Evolutionary conservation across 30 jellyfish, hydroid and myxozoan genomes (phyloP), one percentile per base, ranked within the genome.

Genomic region (Turritopsis rubra): DNA sequence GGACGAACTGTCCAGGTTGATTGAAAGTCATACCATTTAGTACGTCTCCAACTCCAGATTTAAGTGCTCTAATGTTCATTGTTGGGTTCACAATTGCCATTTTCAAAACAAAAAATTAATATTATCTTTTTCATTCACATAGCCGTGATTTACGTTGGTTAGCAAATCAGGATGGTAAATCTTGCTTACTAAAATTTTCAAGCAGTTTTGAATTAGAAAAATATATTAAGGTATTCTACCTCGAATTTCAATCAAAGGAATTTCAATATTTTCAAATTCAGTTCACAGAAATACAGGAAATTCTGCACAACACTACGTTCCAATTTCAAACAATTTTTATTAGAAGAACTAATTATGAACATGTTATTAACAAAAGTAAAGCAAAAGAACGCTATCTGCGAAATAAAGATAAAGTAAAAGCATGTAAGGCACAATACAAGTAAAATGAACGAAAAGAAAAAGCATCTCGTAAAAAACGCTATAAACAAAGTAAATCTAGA

Each of bases 81-180:
- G 52, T 7, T 22, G 54, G 82, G 25, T 73, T 22, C 54, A 73
- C 82, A 21, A 28, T 73, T 22, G 82, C 82, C 8, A 73, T 73
- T 8, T 21, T 73, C 60, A 25, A n/a, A 73, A 73, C 22, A 21
- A n/a, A n/a, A n/a, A n/a, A n/a, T n/a, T n/a, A n/a, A n/a, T n/a
- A n/a, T n/a, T n/a, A 21, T 29, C 54, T 73, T 25, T 73, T 73
- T 73, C 73, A 73, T 73, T 73, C 54, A 29, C 82, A 73, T 73
- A 22, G 82, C 54, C 52, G 82, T 22, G 31, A 73, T 73, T 19
- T 19, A 8, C 54, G 24, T 73, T 73, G 82, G 54, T 20, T 73
- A 73, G 26, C 26, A 21, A n/a, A n/a, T n/a, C n/a, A n/a, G n/a
- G n/a, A n/a, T n/a, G n/a, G n/a, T n/a, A n/a, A n/a, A n/a, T n/a